These are phyloP conservation scores for Podilymbus podiceps DNA, from an alignment of 2,113 vertebrate genomes.

Conservation along the genomic window DNA sequence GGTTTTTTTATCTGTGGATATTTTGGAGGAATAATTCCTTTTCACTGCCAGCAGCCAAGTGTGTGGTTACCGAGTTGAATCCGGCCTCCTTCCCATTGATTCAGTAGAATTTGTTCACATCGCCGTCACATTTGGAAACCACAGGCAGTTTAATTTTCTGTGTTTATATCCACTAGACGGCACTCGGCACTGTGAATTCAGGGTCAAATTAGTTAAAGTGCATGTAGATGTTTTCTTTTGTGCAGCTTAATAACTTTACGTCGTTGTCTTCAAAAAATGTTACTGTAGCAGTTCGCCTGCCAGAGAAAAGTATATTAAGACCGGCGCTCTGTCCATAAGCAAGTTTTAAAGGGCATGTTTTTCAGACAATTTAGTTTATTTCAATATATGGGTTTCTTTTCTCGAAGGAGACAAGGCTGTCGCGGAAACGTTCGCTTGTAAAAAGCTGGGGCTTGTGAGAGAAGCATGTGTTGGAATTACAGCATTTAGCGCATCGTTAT, in stretches of 20 bases:
- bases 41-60: background rate
- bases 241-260: background rate
- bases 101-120: background rate
- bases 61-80: background rate
- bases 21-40: background rate
- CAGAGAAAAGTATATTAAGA: background rate
- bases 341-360: background rate
- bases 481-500: background rate
- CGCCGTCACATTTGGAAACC: background rate
- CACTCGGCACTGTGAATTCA: background rate
- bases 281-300: background rate
- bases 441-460: background rate
- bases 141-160: background rate
- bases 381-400: background rate
- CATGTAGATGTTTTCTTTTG: background rate
- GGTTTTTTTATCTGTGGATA: background rate
- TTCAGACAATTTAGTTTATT: background rate
- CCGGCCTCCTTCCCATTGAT: background rate
- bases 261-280: background rate
- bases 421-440: background rate
- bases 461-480: background rate
- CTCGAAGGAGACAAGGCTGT: background rate
- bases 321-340: background rate
- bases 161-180: background rate
- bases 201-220: background rate